Evolutionary conservation across 2,113 vertebrate species (phyloP), one percentile per base, ranked within the genome.

Genomic region (Plotosus lineatus): DNA sequence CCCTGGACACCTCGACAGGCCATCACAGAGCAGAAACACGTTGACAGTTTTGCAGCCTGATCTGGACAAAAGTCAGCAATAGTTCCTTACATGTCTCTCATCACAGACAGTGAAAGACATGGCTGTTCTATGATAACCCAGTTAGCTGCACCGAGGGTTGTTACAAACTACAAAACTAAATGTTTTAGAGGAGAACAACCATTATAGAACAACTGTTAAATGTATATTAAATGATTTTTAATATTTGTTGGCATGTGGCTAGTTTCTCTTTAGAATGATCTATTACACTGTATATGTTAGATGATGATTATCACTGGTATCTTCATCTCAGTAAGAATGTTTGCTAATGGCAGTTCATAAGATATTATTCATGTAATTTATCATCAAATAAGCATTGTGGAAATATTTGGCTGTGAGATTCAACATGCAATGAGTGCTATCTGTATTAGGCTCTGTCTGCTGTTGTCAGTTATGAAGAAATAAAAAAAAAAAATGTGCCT

Each of bases 251-350:
- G 91, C 90, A 86, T 88, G 53, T 87, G 26, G 69, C 85, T 84
- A 88, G 85, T 85, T 90, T 86, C 83, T 86, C 89, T 88, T 86
- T 87, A 90, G 87, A 86, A 88, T 77, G 55, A 79, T 77, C 86
- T 90, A 91, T 80, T 88, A 92, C 87, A 78, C 87, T 65, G 84
- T 89, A 87, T 85, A 33, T 89, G 83, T 89, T 84, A 79, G 89
- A 84, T 75, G 81, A 85, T 78, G 82, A 26, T 17, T 88, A 80
- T 83, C 75, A 60, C 77, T 82, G 48, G 65, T 89, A 86, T 83
- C 73, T 82, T 42, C 44, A 75, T 82, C 21, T 12, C 75, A 79
- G 19, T 36, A 51, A 68, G 76, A 69, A 14, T 61, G 19, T 58
- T 56, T 61, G 48, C 63, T 85, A 79, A 75, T 85, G 56, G 9